Conservation (phyloP, 2,888 invertebrate species). For the Nasonovia ribisnigri region DNA sequence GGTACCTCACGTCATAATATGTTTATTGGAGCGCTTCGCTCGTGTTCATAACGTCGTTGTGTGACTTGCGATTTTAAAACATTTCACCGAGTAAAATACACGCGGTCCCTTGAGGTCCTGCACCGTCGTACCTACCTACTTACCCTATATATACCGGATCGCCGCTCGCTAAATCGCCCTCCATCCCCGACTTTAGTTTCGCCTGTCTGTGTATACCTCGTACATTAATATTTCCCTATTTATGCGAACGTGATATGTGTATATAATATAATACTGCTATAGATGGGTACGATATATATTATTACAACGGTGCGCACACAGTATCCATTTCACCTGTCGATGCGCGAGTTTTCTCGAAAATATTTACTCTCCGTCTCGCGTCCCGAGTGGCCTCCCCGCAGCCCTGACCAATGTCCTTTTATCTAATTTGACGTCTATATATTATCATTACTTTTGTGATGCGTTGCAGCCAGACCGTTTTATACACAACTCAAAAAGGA, state of each 20-base stretch:
- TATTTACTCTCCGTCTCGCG: constrained; percentile 55
- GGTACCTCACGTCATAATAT: neutral
- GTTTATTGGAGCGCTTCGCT: neutral
- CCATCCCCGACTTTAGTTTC: neutral
- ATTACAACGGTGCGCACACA: neutral
- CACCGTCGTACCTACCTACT: neutral
- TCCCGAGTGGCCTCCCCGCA: constrained; percentile 33
- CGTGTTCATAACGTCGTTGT: neutral
- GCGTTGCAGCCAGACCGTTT: no score
- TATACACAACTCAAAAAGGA: constrained; percentile 12
- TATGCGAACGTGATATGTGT: constrained; percentile 19
- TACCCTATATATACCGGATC: neutral
- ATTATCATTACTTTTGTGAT: constrained; percentile 40
- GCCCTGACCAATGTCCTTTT: constrained; percentile 61
- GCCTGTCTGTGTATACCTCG: neutral
- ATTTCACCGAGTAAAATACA: neutral
- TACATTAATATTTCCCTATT: constrained; percentile 28
- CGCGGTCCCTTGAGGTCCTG: neutral
- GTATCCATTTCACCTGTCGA: constrained; percentile 61
- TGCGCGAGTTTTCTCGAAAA: constrained; percentile 34
- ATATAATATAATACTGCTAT: no score
- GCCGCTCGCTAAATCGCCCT: neutral
- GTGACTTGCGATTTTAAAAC: constrained; percentile 4
- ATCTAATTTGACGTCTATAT: constrained; percentile 64
- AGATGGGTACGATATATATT: neutral